A percentile compares a stretch with the other conserved stretches of the same genome.
These are phyloP conservation scores for Hypsopygia costalis DNA, from an alignment of 2,888 invertebrate genomes.

Conservation along the genomic window DNA sequence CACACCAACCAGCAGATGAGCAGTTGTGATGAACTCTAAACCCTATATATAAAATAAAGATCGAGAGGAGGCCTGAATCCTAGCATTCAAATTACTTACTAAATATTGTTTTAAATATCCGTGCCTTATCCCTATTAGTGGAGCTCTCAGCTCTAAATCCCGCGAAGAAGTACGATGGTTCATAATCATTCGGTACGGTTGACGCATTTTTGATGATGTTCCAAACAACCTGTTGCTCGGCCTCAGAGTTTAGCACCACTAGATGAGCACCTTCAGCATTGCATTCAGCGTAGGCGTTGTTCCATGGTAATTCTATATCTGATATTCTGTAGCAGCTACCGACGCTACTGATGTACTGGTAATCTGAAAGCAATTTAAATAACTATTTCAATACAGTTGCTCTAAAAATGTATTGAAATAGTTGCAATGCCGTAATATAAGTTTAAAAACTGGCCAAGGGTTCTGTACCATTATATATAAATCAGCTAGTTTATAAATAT, in stretches of 20 bases:
- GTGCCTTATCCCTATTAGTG: conserved; percentile 23
- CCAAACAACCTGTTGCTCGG: conserved; percentile 36
- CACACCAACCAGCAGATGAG: too few relatives aligned
- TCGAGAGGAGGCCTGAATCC: too few relatives aligned
- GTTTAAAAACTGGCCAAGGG: too few relatives aligned
- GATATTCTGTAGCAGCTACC: conserved; percentile 56
- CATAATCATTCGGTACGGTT: conserved; percentile 6
- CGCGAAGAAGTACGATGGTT: conserved; percentile 41
- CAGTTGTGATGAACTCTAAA: too few relatives aligned
- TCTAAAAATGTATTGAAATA: too few relatives aligned
- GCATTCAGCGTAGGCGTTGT: conserved; percentile 49
- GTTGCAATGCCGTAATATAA: too few relatives aligned
- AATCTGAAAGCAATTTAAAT: too few relatives aligned
- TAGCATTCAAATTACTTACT: too few relatives aligned
- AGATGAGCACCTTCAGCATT: conserved; percentile 44
- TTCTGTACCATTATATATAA: too few relatives aligned
- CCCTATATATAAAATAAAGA: too few relatives aligned
- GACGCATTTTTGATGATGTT: conserved; percentile 26
- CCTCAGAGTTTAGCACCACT: conserved; percentile 44
- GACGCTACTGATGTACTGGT: conserved; percentile 32
- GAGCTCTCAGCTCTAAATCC: conserved; percentile 43
- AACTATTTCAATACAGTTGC: too few relatives aligned
- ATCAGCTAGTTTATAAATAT: too few relatives aligned
- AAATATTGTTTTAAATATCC: conserved; percentile 49
- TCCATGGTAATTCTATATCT: conserved; percentile 37